Conservation (phyloP, 2,797 vertebrate species). For the Falco columbarius region DNA sequence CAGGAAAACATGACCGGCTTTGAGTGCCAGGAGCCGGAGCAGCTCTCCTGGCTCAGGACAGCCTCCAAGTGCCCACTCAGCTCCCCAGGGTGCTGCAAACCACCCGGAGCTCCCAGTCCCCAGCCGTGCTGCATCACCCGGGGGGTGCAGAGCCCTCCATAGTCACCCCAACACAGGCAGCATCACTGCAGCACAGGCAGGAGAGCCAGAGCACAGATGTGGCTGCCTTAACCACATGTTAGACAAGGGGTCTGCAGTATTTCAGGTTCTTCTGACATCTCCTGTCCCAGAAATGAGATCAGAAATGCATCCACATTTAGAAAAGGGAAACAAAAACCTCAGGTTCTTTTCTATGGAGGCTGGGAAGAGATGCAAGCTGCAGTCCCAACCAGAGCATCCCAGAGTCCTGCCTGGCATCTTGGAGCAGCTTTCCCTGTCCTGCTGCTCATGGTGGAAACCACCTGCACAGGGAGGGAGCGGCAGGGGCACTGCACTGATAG, state of each 20-base stretch:
- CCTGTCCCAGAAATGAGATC: background rate
- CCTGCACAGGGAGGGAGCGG: background rate
- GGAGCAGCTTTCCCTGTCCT: background rate
- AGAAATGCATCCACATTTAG: background rate
- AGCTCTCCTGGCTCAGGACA: fast-evolving
- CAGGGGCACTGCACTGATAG: fast-evolving
- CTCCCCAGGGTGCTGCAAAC: background rate
- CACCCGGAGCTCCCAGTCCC: fast-evolving
- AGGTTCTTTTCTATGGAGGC: fast-evolving
- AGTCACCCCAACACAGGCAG: background rate
- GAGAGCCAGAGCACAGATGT: background rate
- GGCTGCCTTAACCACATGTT: too few relatives aligned
- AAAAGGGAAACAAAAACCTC: background rate
- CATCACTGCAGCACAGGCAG: background rate
- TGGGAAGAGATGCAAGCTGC: background rate
- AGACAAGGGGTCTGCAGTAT: background rate
- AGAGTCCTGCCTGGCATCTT: fast-evolving
- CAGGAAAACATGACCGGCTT: background rate
- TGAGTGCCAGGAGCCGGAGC: background rate
- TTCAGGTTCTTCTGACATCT: background rate
- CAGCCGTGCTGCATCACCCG: too few relatives aligned
- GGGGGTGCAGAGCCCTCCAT: background rate
- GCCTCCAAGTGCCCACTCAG: background rate
- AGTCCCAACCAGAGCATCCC: background rate
- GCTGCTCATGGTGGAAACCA: background rate